Evolutionary conservation across 1,140 invertebrate genomes (phyloP).

Genomic region (Bombus terrestris): DNA sequence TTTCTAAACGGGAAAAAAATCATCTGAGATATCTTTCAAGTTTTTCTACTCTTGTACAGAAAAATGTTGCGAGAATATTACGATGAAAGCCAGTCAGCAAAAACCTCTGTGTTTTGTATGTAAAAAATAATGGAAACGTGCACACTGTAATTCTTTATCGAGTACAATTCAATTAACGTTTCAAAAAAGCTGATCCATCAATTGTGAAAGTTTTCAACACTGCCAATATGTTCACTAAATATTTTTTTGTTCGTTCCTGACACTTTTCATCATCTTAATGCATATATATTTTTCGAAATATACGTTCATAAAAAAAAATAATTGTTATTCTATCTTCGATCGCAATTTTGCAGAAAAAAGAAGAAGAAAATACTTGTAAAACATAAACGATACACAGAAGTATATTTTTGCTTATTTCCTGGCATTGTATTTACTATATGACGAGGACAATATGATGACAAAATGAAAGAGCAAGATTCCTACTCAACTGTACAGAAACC

Average conservation of each 20-base stretch:
- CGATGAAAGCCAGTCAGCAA: constrained; percentile 50
- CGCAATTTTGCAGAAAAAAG: background rate
- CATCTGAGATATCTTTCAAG: constrained; percentile 32
- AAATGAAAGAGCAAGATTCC: constrained; percentile 66
- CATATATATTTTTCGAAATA: background rate
- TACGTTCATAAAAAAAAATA: constrained; percentile 3
- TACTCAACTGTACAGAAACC: constrained; percentile 67
- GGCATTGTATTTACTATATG: constrained; percentile 66
- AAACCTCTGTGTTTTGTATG: constrained; percentile 50
- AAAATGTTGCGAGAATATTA: constrained; percentile 33
- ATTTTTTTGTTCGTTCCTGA: constrained; percentile 53
- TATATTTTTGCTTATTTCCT: constrained; percentile 65
- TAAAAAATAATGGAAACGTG: background rate
- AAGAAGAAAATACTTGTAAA: constrained; percentile 15
- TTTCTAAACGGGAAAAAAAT: constrained; percentile 20
- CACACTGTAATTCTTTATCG: constrained; percentile 27
- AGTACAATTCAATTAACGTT: constrained; percentile 50
- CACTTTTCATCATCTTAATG: constrained; percentile 14
- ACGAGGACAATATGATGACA: constrained; percentile 75
- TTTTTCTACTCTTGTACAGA: constrained; percentile 69
- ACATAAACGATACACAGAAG: constrained; percentile 43
- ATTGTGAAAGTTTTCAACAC: constrained; percentile 70
- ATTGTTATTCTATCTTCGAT: constrained; percentile 25
- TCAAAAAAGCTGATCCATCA: constrained; percentile 40
- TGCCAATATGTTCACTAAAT: constrained; percentile 66